Evolutionary conservation across 2,797 vertebrate genomes (phyloP).

Genomic region (Enteromius anoplus): DNA sequence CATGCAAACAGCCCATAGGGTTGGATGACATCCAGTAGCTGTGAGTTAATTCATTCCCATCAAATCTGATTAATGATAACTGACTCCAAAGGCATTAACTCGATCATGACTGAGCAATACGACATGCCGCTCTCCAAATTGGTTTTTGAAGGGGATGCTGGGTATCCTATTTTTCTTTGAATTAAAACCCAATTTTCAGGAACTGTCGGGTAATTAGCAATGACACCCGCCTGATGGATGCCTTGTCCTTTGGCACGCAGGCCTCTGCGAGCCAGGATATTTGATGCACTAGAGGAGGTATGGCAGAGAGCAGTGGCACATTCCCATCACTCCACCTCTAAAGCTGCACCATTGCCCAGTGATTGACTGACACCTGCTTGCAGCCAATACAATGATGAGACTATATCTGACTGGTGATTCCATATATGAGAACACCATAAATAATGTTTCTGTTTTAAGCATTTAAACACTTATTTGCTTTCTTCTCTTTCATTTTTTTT

Average conservation of each 20-base stretch:
- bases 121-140: constrained; percentile 51
- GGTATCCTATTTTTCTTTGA: constrained; percentile 60
- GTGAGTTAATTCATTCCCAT: constrained; percentile 55
- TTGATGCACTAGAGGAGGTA: constrained; percentile 44
- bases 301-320: constrained; percentile 35
- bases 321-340: constrained; percentile 40
- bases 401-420: constrained; percentile 12
- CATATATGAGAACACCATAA: background rate
- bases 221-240: constrained; percentile 55
- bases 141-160: constrained; percentile 44
- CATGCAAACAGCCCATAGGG: constrained; percentile 17
- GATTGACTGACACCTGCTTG: constrained; percentile 53
- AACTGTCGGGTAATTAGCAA: constrained; percentile 57
- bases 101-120: constrained; percentile 52
- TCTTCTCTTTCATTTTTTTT: background rate
- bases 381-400: constrained; percentile 44
- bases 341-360: background rate
- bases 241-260: constrained; percentile 39
- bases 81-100: constrained; percentile 59
- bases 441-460: background rate
- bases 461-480: background rate
- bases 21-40: constrained; percentile 54
- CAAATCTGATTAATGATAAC: constrained; percentile 63
- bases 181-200: constrained; percentile 58
- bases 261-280: constrained; percentile 36